Evolutionary conservation across 2,888 invertebrate genomes (phyloP), one percentile per base, ranked within the genome.

Genomic region (Vesta saturnalis): DNA sequence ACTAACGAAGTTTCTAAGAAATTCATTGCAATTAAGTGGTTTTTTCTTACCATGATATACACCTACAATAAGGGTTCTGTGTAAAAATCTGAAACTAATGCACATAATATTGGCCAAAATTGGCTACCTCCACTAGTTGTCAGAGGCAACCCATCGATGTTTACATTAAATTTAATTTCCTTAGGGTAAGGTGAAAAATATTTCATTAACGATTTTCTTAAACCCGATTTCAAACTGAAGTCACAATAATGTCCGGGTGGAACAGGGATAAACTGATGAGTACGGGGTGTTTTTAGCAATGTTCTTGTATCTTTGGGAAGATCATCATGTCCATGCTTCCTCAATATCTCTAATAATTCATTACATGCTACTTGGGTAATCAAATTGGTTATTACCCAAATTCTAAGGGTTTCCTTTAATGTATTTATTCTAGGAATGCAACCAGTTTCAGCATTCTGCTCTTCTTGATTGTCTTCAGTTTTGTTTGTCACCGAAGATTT

Each of bases 1-100:
- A 43, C 43, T 43, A 43, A 43, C 43, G n/a, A 43, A 43, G 43
- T 43, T 43, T 43, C n/a, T 43, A 43, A 43, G 43, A 43, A 43
- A 43, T n/a, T 10, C n/a, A 43, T 43, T 43, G 43, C 43, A 43
- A 43, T 43, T n/a, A 43, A 43, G 43, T 43, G 43, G 43, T 14
- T 43, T 43, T 43, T 43, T 30, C 10, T 43, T 43, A 43, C 43
- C 43, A 43, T n/a, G 10, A 43, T 43, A 43, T n/a, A 43, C 43
- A 43, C 5, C 43, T 43, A 43, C 43, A 43, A 43, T 43, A 43
- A 43, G 43, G 43, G 43, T 43, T 43, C 43, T 43, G 43, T 43
- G n/a, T n/a, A 43, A 43, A 43, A 43, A 43, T 43, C 43, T 10
- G 43, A 43, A 43, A 43, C 43, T 43, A 43, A 43, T 12, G 43